A percentile compares a stretch with the other conserved stretches of the same genome.
Evolutionary conservation across 1,140 invertebrate genomes (phyloP).

Genomic region (Mizuhopecten yessoensis): DNA sequence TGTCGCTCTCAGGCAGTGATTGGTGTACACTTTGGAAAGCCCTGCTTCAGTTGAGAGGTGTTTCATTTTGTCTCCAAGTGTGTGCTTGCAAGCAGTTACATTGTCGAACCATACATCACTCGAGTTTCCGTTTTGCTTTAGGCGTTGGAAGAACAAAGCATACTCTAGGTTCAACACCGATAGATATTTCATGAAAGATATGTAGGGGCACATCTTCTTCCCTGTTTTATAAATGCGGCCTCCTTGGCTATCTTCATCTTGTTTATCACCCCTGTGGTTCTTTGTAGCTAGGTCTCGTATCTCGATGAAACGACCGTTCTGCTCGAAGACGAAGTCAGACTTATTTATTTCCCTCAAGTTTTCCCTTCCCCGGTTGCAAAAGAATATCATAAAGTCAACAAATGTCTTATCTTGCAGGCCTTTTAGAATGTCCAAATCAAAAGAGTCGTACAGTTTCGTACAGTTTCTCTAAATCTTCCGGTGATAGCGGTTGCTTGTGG

Average conservation of each 20-base stretch:
- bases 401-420: conserved; percentile 57
- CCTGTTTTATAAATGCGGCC: conserved; percentile 35
- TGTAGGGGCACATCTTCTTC: neutral
- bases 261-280: conserved; percentile 49
- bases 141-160: conserved; percentile 43
- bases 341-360: conserved; percentile 53
- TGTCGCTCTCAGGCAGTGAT: conserved; percentile 48
- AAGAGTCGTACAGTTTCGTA: conserved; percentile 48
- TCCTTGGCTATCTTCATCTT: conserved; percentile 37
- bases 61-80: conserved; percentile 48
- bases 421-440: conserved; percentile 47
- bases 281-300: conserved; percentile 44
- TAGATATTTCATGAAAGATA: conserved; percentile 44
- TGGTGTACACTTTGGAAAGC: conserved; percentile 44
- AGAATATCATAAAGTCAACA: conserved; percentile 57
- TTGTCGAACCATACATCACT: conserved; percentile 22
- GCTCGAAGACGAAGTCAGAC: conserved; percentile 49
- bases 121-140: neutral
- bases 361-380: conserved; percentile 58
- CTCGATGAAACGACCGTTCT: conserved; percentile 17
- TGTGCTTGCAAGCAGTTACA: neutral
- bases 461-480: too few relatives aligned
- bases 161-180: conserved; percentile 2
- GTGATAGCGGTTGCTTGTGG: too few relatives aligned
- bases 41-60: neutral